Evolutionary conservation across 1,140 invertebrate species (phyloP), one percentile per base, ranked within the genome.

Genomic region (Microplitis demolitor): DNA sequence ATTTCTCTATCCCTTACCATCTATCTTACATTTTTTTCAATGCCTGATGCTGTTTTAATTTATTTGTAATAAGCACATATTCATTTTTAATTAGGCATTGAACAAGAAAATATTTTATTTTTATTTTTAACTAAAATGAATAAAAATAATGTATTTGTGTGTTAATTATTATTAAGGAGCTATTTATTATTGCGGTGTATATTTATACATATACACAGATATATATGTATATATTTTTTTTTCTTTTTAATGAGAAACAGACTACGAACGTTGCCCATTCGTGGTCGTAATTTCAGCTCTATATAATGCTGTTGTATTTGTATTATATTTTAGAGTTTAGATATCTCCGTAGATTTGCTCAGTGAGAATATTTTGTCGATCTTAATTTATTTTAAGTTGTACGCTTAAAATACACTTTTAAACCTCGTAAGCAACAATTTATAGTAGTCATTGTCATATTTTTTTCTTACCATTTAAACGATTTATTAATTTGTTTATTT

Each of bases 1-100:
- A 77, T 71, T 73, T 53, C 66, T 53, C 34, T 72, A 14, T 4
- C 45, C 16, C 37, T 1, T 37, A 6, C 37, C 35, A 37, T 31
- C 14, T 66, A 5, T 50, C 14, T 51, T 53, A 8, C 4, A 37
- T 34, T n/a, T 51, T 24, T n/a, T 50, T 37, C 24, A 37, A 24
- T 14, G 34, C 11, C 14, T n/a, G 61, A 31, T 60, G 37, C 37
- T 63, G 11, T 63, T 33, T 62, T 35, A 9, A 37, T n/a, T 63
- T 37, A 13, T 63, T 63, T 63, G 39, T 8, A 11, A 45, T 45
- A 45, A 45, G 39, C 11, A 45, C 13, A n/a, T n/a, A 39, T 6
- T 16, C 61, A 63, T 63, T 63, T 63, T 35, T 14, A 11, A 13
- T 63, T 13, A 63, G 31, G n/a, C n/a, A 37, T 35, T 63, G n/a